Evolutionary conservation across 2,797 vertebrate species (phyloP).

Genomic region (Chloroceryle inda): DNA sequence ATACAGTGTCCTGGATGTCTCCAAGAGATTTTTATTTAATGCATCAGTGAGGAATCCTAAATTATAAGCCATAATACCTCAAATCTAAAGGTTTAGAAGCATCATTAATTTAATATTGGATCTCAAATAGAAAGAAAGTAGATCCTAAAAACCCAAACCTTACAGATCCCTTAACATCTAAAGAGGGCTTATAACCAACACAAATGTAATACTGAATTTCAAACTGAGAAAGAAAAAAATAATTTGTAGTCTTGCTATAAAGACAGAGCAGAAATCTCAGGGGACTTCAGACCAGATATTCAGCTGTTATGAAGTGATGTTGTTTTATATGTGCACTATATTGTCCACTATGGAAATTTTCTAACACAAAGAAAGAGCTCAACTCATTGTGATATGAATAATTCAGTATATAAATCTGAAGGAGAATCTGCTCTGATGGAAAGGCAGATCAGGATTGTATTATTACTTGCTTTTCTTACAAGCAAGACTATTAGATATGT

Average conservation of each 20-base stretch:
- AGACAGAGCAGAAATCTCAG: not conserved
- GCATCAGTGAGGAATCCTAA: not conserved
- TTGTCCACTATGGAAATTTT: not conserved
- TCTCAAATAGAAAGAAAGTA: not conserved
- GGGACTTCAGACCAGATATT: not conserved
- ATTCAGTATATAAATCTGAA: not conserved
- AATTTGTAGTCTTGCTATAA: not conserved
- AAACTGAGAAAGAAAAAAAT: not conserved
- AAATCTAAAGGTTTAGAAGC: not conserved
- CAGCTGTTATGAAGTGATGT: not conserved
- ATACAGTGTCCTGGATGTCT: not conserved
- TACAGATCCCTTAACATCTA: not conserved
- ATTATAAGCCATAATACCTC: not conserved
- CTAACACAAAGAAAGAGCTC: not conserved
- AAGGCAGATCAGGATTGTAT: not conserved
- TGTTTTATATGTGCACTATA: not conserved
- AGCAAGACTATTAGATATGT: not conserved
- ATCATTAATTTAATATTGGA: not conserved
- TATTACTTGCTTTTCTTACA: not conserved
- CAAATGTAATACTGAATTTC: not conserved
- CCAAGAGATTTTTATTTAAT: not conserved
- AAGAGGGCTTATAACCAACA: not conserved
- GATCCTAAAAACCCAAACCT: not conserved
- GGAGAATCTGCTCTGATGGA: not conserved
- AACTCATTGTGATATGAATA: not conserved